A percentile compares a stretch with the other conserved stretches of the same genome.
These are phyloP conservation scores for Bryconaethiops microstoma DNA, from an alignment of 2,797 vertebrate genomes.

Conservation along the genomic window DNA sequence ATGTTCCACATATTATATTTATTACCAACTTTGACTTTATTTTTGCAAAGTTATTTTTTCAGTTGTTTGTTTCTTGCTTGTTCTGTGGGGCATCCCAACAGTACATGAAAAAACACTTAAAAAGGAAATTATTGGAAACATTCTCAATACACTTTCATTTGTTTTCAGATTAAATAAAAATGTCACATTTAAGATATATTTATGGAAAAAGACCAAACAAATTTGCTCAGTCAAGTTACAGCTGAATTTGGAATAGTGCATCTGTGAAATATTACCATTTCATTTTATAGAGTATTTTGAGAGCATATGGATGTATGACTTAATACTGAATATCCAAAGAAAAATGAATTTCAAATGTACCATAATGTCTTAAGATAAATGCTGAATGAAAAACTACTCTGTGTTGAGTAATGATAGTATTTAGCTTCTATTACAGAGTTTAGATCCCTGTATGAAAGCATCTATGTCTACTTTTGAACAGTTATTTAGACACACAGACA, in stretches of 20 bases:
- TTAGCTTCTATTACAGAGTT: not conserved
- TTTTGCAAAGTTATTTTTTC: not conserved
- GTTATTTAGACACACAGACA: constrained; percentile 6
- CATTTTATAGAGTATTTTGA: not conserved
- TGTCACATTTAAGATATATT: not conserved
- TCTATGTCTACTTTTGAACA: not conserved
- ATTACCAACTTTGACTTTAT: not conserved
- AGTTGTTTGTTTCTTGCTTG: not conserved
- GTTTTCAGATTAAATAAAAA: not conserved
- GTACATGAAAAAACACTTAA: not conserved
- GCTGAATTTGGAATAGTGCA: not conserved
- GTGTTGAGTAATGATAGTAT: not conserved
- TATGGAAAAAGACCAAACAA: not conserved
- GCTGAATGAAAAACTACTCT: not conserved
- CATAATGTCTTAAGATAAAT: not conserved
- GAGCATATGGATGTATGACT: not conserved
- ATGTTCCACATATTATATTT: not conserved
- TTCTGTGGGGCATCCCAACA: not conserved
- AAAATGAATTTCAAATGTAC: not conserved
- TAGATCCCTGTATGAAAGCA: not conserved
- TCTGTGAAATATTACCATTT: not conserved
- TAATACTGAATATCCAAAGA: not conserved
- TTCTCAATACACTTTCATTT: not conserved
- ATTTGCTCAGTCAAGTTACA: not conserved
- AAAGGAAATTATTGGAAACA: not conserved